A percentile compares a stretch with the other conserved stretches of the same genome.
Evolutionary conservation across 2,797 vertebrate species (phyloP).

Genomic region (Amphiprion clarkii): DNA sequence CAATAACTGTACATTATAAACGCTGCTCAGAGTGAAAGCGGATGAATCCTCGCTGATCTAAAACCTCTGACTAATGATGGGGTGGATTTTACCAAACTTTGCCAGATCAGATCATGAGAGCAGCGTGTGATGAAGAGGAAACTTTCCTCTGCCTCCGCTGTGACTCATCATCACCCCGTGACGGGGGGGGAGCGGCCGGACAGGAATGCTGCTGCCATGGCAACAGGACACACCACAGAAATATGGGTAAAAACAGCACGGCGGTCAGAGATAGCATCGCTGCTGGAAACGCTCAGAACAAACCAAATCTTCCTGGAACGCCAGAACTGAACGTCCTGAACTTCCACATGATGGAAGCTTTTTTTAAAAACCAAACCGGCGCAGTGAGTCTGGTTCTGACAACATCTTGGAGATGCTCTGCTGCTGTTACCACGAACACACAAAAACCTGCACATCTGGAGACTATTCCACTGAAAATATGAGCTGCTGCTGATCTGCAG

Average conservation of each 20-base stretch:
- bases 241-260: conserved; percentile 59
- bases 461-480: neutral
- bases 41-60: neutral
- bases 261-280: conserved; percentile 60
- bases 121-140: conserved; percentile 52
- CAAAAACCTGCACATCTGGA: neutral
- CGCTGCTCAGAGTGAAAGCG: no score
- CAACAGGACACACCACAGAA: conserved; percentile 62
- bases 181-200: conserved; percentile 66
- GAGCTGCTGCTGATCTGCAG: neutral
- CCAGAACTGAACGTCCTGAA: no score
- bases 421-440: conserved; percentile 12
- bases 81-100: conserved; percentile 21
- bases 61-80: conserved; percentile 4
- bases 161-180: conserved; percentile 63
- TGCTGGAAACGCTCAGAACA: conserved; percentile 64
- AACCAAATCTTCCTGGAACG: conserved; percentile 40
- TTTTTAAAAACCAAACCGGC: conserved; percentile 4
- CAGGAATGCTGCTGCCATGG: conserved; percentile 63
- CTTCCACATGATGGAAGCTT: no score
- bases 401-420: conserved; percentile 1
- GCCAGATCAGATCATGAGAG: conserved; percentile 47
- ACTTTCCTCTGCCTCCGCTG: conserved; percentile 31
- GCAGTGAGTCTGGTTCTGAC: conserved; percentile 1
- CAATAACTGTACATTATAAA: no score